Evolutionary conservation across 2,888 invertebrate species (phyloP).

Genomic region (Morpho helenor): DNA sequence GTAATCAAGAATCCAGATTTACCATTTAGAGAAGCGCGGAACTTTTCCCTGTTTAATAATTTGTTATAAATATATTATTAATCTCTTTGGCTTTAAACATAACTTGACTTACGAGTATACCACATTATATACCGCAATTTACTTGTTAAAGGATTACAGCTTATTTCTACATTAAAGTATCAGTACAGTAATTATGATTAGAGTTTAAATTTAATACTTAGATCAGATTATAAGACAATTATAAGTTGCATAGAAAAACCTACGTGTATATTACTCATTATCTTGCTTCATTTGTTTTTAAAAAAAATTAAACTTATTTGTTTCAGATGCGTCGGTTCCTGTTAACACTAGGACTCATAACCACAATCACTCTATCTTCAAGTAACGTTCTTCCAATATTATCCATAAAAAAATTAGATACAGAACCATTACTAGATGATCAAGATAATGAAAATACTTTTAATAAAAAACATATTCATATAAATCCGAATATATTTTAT

Average conservation of each 20-base stretch:
- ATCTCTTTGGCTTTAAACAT: no score
- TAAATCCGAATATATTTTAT: slow-evolving; percentile 48
- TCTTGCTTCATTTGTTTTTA: no score
- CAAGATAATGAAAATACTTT: slow-evolving; percentile 61
- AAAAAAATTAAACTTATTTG: slow-evolving; percentile 31
- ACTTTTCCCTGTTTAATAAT: background rate
- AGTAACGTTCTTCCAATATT: slow-evolving; percentile 59
- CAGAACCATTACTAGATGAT: slow-evolving; percentile 41
- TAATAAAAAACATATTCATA: slow-evolving; percentile 46
- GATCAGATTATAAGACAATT: no score
- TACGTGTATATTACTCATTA: no score
- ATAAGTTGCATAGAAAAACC: no score
- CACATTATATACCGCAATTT: no score
- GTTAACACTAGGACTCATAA: slow-evolving; percentile 55
- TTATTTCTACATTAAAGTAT: no score
- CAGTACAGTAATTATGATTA: no score
- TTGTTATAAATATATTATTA: no score
- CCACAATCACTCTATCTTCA: slow-evolving; percentile 57
- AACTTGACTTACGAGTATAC: no score
- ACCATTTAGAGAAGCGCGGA: background rate
- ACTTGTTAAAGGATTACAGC: no score
- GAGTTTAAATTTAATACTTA: no score
- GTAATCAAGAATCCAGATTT: background rate
- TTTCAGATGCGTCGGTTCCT: slow-evolving; percentile 63
- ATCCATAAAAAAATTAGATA: slow-evolving; percentile 42